Evolutionary conservation across 2,888 invertebrate species (phyloP).

Genomic region (Andrena fulva): DNA sequence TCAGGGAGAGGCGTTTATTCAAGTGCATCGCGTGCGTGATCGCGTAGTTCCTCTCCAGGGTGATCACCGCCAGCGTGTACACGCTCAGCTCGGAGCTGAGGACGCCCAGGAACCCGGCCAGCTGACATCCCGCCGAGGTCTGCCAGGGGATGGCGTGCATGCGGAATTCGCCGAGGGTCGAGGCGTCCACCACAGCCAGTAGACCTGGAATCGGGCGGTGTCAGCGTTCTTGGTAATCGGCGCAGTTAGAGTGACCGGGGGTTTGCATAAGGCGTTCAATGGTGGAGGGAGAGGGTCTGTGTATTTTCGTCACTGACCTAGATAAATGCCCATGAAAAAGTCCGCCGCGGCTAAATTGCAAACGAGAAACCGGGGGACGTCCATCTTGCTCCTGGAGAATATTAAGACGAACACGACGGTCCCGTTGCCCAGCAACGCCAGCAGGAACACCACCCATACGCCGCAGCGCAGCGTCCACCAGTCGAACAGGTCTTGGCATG

Average conservation of each 20-base stretch:
- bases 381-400: conserved; percentile 96
- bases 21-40: conserved; percentile 99
- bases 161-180: conserved; percentile 97
- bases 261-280: neutral
- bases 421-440: conserved; percentile 98
- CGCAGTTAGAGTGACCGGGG: neutral
- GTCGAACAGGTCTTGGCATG: conserved; percentile 97
- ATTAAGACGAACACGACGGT: conserved; percentile 97
- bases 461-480: conserved; percentile 99
- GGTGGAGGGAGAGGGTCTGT: neutral
- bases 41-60: conserved; percentile 97
- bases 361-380: conserved; percentile 98
- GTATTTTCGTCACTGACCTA: conserved; percentile 86
- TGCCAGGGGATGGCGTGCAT: conserved; percentile 99
- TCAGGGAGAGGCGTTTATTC: conserved; percentile 95
- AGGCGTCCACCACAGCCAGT: conserved; percentile 97
- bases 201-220: conserved; percentile 88
- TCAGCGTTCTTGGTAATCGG: neutral
- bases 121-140: conserved; percentile 95
- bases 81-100: conserved; percentile 97
- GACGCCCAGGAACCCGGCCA: conserved; percentile 97
- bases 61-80: conserved; percentile 98
- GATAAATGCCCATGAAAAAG: conserved; percentile 98
- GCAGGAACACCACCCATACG: conserved; percentile 98
- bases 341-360: conserved; percentile 98